Base-by-base conservation (phyloP, 1,140 invertebrate genomes). In the Procambarus virginalis region DNA sequence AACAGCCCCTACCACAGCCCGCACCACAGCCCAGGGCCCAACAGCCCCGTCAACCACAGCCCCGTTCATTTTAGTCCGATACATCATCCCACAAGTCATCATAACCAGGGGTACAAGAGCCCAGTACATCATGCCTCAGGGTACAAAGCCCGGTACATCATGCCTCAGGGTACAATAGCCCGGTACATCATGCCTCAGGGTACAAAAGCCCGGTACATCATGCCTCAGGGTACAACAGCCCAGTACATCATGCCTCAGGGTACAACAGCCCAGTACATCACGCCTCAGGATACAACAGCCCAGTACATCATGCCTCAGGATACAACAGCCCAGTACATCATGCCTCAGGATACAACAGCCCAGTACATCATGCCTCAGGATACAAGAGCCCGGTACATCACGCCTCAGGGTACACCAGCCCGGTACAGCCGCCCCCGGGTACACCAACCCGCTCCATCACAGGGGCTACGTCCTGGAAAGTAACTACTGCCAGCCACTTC, bases 401-500 rank as follows among this genome's bases (percentile, higher is more conserved):
- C 58, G 78, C 49, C 0, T 48, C 85, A 0, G 85, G 76, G 48
- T 80, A 87, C 34, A 79, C 70, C 55, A 87, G 85, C 85, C 85
- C 85, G 12, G 83, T 84, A 6, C 80, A n/a, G 80, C 8, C 68
- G 34, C 45, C 58, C 79, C 68, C 79, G 4, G 49, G 14, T 76
- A 88, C 70, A 70, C 58, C 64, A 73, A 60, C 46, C 55, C 45
- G 34, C 0, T 78, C 58, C 83, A 90, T 68, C 87, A 77, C 45
- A 10, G 77, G 10, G 89, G 89, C 6, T 90, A 90, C 70, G 73
- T 90, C 10, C 34, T 90, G 60, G 89, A 90, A 77, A 81, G 84
- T 73, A 90, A 80, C 83, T 90, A 90, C 84, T 80, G 89, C 70
- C 89, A 90, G 77, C 89, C 89, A 14, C 49, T 90, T 22, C 89